Base-by-base conservation (phyloP, 92 coral and sea anemone species). In the Zoanthus gigantus region DNA sequence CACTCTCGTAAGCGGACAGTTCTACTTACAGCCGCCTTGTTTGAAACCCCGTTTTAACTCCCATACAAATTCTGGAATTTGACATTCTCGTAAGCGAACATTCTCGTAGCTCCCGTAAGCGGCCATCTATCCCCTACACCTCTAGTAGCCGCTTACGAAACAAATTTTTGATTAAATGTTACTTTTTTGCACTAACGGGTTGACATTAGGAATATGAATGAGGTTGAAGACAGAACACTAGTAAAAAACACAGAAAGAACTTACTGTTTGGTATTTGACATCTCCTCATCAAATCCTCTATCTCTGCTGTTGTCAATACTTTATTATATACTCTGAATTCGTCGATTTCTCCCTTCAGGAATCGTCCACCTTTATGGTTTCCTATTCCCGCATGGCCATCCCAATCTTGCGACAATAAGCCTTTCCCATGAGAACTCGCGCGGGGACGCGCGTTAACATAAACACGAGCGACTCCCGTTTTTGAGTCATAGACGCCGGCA, bases 361-460 rank as follows among this genome's bases (percentile, higher is more conserved):
- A 95, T 65, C 94, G 84, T 44, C 78, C 66, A 66, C 85, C 92
- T 68, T 95, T 93, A 88, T 91, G 96, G n/a, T 78, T 87, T 6
- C 98, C 98, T 23, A 95, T 93, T 74, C 96, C 95, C 53, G 93
- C 98, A 71, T 95, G 98, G 61, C 90, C 92, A 42, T 90, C 94
- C 98, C 98, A 95, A 88, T 95, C 96, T 74, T 93, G 96, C 9
- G 98, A 95, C 82, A 95, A 83, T 48, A 92, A 88, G 85, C 98
- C 98, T 71, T 90, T 95, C 83, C 98, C 98, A 23, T 90, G 94
- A 60, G 92, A 86, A 92, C 92, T 92, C 65, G 89, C 96, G 56
- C 88, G 94, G 75, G 92, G 88, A 83, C 90, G 93, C 68, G 94
- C 96, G 79, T 95, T 92, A 47, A 93, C 92, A 78, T 75, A 95